Conservation (phyloP, 2,113 vertebrate genomes). For the Trinectes maculatus region DNA sequence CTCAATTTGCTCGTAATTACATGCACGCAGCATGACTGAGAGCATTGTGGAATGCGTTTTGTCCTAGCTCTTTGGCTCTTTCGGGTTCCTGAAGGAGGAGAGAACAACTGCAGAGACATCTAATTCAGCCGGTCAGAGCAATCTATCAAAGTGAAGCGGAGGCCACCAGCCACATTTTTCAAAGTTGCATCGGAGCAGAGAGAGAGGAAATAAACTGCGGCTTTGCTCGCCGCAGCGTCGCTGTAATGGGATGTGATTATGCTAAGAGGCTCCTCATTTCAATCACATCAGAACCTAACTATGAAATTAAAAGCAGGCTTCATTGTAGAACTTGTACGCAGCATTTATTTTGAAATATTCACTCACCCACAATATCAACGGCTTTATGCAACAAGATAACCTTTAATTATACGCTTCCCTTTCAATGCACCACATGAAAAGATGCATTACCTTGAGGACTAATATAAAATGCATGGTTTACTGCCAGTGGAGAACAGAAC, state of each 20-base stretch:
- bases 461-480: slow-evolving; percentile 9
- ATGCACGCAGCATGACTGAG: slow-evolving; percentile 9
- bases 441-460: slow-evolving; percentile 15
- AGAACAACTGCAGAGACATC: slow-evolving; percentile 29
- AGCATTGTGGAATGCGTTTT: slow-evolving; percentile 17
- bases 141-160: slow-evolving; percentile 47
- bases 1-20: slow-evolving; percentile 8
- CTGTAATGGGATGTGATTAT: too few species aligned
- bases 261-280: too few species aligned
- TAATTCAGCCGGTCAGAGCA: slow-evolving; percentile 43
- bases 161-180: slow-evolving; percentile 25
- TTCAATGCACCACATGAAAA: slow-evolving; percentile 30
- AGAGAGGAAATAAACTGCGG: slow-evolving; percentile 18
- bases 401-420: neutral
- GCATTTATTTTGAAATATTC: neutral
- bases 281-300: too few species aligned
- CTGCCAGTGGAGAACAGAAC: neutral
- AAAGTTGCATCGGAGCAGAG: slow-evolving; percentile 24
- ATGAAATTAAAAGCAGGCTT: too few species aligned
- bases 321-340: too few species aligned
- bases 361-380: too few species aligned
- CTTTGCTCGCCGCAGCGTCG: slow-evolving; percentile 16
- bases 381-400: too few species aligned
- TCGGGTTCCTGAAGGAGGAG: slow-evolving; percentile 2
- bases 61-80: slow-evolving; percentile 27